Evolutionary conservation across 2,113 vertebrate genomes (phyloP), one percentile per base, ranked within the genome.

Genomic region (Sinocyclocheilus rhinocerous): DNA sequence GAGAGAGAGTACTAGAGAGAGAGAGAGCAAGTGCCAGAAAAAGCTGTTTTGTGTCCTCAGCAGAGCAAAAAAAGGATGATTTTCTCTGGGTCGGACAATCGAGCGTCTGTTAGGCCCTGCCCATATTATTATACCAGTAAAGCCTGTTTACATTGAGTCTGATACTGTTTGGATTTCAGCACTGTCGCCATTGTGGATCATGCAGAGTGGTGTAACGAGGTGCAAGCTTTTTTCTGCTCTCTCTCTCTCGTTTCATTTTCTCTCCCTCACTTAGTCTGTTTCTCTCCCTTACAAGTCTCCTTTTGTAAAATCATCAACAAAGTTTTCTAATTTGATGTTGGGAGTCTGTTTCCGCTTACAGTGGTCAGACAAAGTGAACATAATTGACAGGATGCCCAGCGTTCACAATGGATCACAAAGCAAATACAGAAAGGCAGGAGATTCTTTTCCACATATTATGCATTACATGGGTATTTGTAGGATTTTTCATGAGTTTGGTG

Each of bases 81-180:
- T 89, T 89, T 85, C 81, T 90, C 76, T 78, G 76, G 70, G 84
- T 39, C 36, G 84, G 73, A 92, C 90, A 91, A 91, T 91, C 73
- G 84, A 67, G 80, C 76, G 80, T 89, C 89, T 92, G 89, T 92
- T 90, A 72, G 86, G 86, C 65, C 81, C 48, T 33, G 72, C 88
- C 85, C 85, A 85, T 88, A 88, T 90, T 88, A 81, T 91, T 77
- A 73, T 73, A 76, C 57, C 67, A 73, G 85, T 87, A 90, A 88
- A 84, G 89, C 80, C 85, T 91, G 89, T 92, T 91, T 89, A 91
- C 89, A 89, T 85, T 92, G 83, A 84, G 76, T 90, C 70, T 80
- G 83, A 89, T 89, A 90, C 88, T 92, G 88, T 92, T 91, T 91
- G 89, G 84, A 86, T 91, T 90, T 86, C 85, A 84, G 83, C 45